Percentiles rank a stretch among this genome's conserved stretches.
phyloP scores from a whole-genome alignment of 2,797 vertebrate genomes.

The Hoplostethus atlanticus region DNA sequence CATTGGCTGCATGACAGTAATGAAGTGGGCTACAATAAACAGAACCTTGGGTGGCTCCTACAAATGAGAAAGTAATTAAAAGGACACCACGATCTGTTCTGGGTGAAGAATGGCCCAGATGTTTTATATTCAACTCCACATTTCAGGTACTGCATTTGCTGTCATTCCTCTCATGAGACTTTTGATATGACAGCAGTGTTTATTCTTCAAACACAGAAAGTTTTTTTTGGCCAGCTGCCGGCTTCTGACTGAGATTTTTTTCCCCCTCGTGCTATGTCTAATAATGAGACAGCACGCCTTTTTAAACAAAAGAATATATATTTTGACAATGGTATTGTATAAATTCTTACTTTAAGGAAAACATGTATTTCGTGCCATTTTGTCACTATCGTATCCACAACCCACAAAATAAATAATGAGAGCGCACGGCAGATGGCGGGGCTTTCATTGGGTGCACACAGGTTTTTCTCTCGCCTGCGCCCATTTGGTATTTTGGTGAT shows the following conservation, averaged over 20 bases:
- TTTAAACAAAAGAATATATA: too few species aligned
- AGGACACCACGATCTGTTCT: conserved; percentile 44
- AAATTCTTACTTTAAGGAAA: too few species aligned
- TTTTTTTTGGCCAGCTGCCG: too few species aligned
- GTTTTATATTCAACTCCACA: conserved; percentile 70
- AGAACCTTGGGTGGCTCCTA: conserved; percentile 72
- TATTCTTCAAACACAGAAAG: conserved; percentile 34
- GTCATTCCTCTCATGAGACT: conserved; percentile 44
- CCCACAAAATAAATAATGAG: too few species aligned
- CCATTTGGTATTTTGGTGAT: too few species aligned
- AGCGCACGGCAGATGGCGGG: too few species aligned
- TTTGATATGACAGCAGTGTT: conserved; percentile 32
- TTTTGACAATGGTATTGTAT: too few species aligned
- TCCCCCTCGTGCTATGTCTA: background rate
- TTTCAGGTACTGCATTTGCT: conserved; percentile 59
- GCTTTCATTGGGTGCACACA: too few species aligned
- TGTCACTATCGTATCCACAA: too few species aligned
- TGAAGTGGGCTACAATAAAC: conserved; percentile 79
- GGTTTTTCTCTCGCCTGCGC: too few species aligned
- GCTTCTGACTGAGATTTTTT: conserved; percentile 17
- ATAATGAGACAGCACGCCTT: too few species aligned
- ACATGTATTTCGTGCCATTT: too few species aligned
- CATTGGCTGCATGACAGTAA: conserved; percentile 73
- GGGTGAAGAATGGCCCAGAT: conserved; percentile 46
- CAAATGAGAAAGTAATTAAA: conserved; percentile 83